Evolutionary conservation across 1,140 invertebrate species (phyloP).

Genomic region (Anastatus disparis): DNA sequence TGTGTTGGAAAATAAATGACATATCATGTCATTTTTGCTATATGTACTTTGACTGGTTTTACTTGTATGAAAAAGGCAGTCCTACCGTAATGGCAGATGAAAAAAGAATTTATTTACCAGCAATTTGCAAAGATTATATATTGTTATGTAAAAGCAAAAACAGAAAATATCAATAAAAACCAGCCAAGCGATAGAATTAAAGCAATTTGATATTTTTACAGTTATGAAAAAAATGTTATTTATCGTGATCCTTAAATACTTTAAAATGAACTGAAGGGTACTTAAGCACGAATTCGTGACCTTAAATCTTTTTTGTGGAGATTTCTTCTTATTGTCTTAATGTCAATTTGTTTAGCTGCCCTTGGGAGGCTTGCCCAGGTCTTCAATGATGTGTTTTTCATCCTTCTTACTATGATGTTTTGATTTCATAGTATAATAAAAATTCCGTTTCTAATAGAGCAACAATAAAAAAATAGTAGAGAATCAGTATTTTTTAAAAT

Average conservation of each 20-base stretch:
- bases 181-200: constrained; percentile 3
- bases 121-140: neutral
- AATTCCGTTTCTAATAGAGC: too few relatives aligned
- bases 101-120: constrained; percentile 17
- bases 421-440: too few relatives aligned
- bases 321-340: too few relatives aligned
- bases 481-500: too few relatives aligned
- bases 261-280: constrained; percentile 1
- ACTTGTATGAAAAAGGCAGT: constrained; percentile 8
- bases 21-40: constrained; percentile 1
- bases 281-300: too few relatives aligned
- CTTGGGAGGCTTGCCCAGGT: too few relatives aligned
- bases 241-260: neutral
- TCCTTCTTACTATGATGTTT: too few relatives aligned
- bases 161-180: neutral
- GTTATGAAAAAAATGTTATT: neutral
- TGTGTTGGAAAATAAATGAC: neutral
- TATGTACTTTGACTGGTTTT: constrained; percentile 17
- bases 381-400: too few relatives aligned
- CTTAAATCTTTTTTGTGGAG: too few relatives aligned
- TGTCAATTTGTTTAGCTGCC: too few relatives aligned
- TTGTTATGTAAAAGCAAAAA: neutral
- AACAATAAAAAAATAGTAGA: too few relatives aligned
- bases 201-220: constrained; percentile 4
- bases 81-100: neutral